Evolutionary conservation across 2,797 vertebrate genomes (phyloP), one percentile per base, ranked within the genome.

Genomic region (Oceanodroma leucorhoa): DNA sequence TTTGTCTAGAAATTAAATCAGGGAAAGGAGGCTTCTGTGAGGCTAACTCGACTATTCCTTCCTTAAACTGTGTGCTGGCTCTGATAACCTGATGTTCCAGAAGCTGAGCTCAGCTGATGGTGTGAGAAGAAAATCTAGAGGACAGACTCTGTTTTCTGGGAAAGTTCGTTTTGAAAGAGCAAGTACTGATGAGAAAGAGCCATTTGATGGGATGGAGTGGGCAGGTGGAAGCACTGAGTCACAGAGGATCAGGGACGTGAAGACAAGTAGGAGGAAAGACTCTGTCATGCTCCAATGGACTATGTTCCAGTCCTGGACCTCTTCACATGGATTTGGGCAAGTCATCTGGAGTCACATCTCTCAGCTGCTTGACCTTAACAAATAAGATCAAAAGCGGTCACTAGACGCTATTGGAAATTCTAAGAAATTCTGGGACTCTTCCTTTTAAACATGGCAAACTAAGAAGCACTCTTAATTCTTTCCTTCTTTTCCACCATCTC

Each of bases 151-250:
- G 12, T 61, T 83, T 90, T 81, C 54, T 76, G 90, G 80, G 80
- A 92, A 89, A 76, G 27, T 2, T n/a, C 15, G 13, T 64, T 41
- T 64, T 24, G 81, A 50, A 92, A 60, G 40, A 38, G 46, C 11
- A 11, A 55, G 30, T 10, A 30, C 30, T 51, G 58, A 66, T 62
- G 81, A 72, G 77, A 80, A 76, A 88, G 73, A 55, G 17, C 5
- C 1, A 0, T 73, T 79, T 22, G 34, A 55, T 36, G 70, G 60
- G 60, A 22, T 40, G 58, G 80, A 76, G 45, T 27, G 82, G 64
- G 83, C 58, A 84, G 41, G 65, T 89, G 85, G 93, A 89, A 92
- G 32, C 29, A 10, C 2, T 90, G 95, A 96, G 81, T 92, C 78
- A 83, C n/a, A 41, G 54, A 80, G 57, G 36, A 64, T 51, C 22